phyloP scores from a whole-genome alignment of 2,888 invertebrate species.

The Tenthredo livida region DNA sequence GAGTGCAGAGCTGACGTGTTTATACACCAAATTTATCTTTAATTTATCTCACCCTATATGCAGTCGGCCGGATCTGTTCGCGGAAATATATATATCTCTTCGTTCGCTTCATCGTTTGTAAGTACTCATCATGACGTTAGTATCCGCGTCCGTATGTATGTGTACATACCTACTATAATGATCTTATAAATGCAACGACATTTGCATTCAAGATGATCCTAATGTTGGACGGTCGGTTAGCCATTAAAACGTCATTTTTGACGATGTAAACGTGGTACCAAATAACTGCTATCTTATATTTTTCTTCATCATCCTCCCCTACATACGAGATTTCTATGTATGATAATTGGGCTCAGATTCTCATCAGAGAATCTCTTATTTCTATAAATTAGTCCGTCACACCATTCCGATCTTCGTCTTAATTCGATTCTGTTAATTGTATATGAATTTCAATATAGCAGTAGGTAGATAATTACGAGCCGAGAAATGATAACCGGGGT shows the following conservation, averaged over 20 bases:
- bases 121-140: neutral
- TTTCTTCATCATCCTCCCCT: neutral
- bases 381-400: neutral
- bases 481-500: neutral
- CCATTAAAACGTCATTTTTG: conserved; percentile 52
- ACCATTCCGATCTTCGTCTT: too few relatives aligned
- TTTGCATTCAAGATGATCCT: conserved; percentile 47
- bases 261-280: neutral
- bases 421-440: too few relatives aligned
- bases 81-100: conserved; percentile 11
- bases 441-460: neutral
- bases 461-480: neutral
- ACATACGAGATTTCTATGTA: neutral
- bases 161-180: neutral
- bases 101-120: neutral
- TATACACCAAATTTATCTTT: neutral
- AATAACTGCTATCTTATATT: neutral
- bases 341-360: neutral
- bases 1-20: neutral
- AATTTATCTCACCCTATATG: neutral
- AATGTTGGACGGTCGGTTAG: conserved; percentile 28
- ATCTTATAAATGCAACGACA: conserved; percentile 51
- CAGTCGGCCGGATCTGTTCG: neutral
- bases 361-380: neutral
- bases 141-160: neutral